A percentile compares a stretch with the other conserved stretches of the same genome.
phyloP scores from a whole-genome alignment of 1,140 invertebrate genomes.

The Papilio machaon region DNA sequence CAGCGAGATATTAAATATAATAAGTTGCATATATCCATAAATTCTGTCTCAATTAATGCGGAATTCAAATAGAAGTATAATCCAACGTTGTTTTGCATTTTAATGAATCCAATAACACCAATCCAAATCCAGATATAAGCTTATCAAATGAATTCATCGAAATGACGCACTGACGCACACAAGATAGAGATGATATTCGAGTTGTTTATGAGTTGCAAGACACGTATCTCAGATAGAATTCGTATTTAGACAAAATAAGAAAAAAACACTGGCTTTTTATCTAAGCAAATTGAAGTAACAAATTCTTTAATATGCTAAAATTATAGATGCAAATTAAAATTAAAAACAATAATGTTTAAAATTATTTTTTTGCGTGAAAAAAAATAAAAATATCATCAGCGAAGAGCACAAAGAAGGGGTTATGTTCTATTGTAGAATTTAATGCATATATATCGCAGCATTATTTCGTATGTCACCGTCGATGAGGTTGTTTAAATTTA shows the following conservation, averaged over 20 bases:
- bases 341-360: not conserved
- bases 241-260: not conserved
- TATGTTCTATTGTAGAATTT: too few relatives aligned
- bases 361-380: not conserved
- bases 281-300: not conserved
- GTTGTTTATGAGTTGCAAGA: not conserved
- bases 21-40: not conserved
- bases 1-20: not conserved
- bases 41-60: not conserved
- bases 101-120: not conserved
- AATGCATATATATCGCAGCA: too few relatives aligned
- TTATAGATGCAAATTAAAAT: not conserved
- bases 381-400: not conserved
- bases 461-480: too few relatives aligned
- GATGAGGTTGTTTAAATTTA: too few relatives aligned
- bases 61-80: slow-evolving; percentile 4
- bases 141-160: slow-evolving; percentile 6
- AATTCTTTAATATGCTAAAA: not conserved
- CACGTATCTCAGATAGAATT: not conserved
- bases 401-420: too few relatives aligned
- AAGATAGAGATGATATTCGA: not conserved
- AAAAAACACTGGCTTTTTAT: not conserved
- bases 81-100: not conserved
- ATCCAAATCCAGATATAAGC: not conserved
- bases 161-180: not conserved